Base-by-base conservation (phyloP, 2,113 vertebrate genomes). In the Capricornis sumatraensis region DNA sequence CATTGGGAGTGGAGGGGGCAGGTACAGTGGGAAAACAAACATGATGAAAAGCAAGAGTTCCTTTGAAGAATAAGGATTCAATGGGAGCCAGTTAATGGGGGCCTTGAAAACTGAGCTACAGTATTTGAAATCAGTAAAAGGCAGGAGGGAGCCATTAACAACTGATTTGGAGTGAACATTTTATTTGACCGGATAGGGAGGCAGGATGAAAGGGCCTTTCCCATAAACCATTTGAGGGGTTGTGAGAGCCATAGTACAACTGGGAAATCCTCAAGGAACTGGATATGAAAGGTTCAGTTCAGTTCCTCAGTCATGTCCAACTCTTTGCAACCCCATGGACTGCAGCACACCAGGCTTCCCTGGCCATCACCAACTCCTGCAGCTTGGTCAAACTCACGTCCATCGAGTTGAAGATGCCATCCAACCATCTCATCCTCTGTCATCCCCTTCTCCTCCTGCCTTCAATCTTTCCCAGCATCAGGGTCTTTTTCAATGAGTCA, bases 51-150 rank as follows among this genome's bases (percentile, higher is more conserved):
- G 27, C 50, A 40, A 50, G 40, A 33, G 36, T 36, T 82, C 40
- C 25, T 82, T 64, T 76, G 58, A 87, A 28, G 62, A 84, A 43
- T 7, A 50, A 15, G 27, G 13, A 6, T 64, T 57, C 28, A 36
- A 0, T 43, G 55, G 5, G 5, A 91, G 2, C 15, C 55, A 43
- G 33, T 55, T 47, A 43, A 13, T 2, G 19, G 2, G n/a, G 23
- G 7, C 8, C 43, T 78, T 55, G 21, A 60, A 21, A 15, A 3
- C 6, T 45, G 30, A 57, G 11, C 11, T 33, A 4, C 28, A 87
- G 23, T 82, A 67, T 8, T 58, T 33, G 47, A 88, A 93, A 58
- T 9, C 40, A 15, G 33, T 50, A 83, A 64, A 88, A 43, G 21
- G 47, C 23, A 33, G 33, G 33, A 40, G 33, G 25, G 50, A 36